Percentiles rank a stretch among this genome's conserved stretches.
Evolutionary conservation across 2,888 invertebrate genomes (phyloP).

Genomic region (Drosophila merina): DNA sequence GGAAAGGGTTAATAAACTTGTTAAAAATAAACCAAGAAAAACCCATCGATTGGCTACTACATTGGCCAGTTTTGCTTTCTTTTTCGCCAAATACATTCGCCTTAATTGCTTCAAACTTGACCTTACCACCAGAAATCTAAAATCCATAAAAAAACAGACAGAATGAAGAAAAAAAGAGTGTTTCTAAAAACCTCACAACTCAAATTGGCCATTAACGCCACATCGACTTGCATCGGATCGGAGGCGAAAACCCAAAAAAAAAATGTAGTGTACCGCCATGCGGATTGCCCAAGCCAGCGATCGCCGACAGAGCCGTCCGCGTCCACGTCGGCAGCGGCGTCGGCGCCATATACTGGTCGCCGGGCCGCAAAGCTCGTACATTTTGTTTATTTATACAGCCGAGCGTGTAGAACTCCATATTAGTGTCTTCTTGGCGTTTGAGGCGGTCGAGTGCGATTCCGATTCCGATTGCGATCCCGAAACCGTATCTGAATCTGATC

Average conservation of each 20-base stretch:
- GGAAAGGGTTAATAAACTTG: constrained; percentile 69
- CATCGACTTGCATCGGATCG: constrained; percentile 59
- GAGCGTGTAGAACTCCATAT: constrained; percentile 76
- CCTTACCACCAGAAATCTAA: constrained; percentile 69
- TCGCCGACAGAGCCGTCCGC: constrained; percentile 34
- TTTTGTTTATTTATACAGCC: constrained; percentile 81
- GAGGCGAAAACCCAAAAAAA: constrained; percentile 44
- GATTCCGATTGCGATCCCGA: constrained; percentile 42
- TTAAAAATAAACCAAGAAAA: constrained; percentile 49
- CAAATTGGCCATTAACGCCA: constrained; percentile 64
- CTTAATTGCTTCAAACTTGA: constrained; percentile 74
- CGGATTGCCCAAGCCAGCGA: constrained; percentile 56
- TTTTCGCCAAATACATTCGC: constrained; percentile 52
- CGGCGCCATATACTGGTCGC: constrained; percentile 35
- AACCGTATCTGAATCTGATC: constrained; percentile 22
- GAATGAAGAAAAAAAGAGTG: constrained; percentile 12
- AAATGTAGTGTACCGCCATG: constrained; percentile 48
- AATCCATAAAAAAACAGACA: constrained; percentile 27
- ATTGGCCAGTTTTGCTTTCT: constrained; percentile 66
- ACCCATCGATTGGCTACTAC: constrained; percentile 20
- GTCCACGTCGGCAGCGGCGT: constrained; percentile 29
- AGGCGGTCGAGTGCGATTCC: constrained; percentile 56
- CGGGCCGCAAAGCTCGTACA: constrained; percentile 55
- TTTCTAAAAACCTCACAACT: constrained; percentile 37
- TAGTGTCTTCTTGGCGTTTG: constrained; percentile 81